Conservation (phyloP, 2,888 invertebrate species). For the Lochmaea crataegi region DNA sequence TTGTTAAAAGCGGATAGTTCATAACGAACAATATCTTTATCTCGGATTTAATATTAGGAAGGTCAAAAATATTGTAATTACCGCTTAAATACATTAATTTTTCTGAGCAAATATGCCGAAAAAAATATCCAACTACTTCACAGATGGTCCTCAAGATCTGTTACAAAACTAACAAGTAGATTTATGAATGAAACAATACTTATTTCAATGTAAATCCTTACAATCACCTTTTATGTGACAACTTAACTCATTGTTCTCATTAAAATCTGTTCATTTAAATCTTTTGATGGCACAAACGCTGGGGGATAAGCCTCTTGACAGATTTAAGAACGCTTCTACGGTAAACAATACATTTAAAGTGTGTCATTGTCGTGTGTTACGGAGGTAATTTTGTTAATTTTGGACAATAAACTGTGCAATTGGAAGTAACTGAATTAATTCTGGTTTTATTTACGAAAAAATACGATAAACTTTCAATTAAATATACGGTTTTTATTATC, state of each 20-base stretch:
- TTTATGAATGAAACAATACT: slow-evolving; percentile 1
- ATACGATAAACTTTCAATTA: slow-evolving; percentile 4
- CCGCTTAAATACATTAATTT: no score
- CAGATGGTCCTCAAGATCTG: neutral
- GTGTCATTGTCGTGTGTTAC: slow-evolving; percentile 38
- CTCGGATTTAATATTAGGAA: no score
- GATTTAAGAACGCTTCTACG: slow-evolving; percentile 8
- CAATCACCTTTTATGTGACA: slow-evolving; percentile 19
- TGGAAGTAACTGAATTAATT: slow-evolving; percentile 24
- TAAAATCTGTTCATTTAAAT: slow-evolving; percentile 22
- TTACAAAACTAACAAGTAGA: neutral
- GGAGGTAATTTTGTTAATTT: slow-evolving; percentile 39
- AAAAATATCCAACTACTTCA: neutral
- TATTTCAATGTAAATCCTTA: neutral
- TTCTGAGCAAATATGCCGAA: no score
- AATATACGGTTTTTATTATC: slow-evolving; percentile 2
- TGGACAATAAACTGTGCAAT: slow-evolving; percentile 31
- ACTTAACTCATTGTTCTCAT: slow-evolving; percentile 14
- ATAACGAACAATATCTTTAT: no score
- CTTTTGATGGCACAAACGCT: neutral
- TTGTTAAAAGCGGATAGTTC: no score
- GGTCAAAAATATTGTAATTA: no score
- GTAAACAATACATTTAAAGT: slow-evolving; percentile 26
- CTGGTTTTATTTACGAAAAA: neutral
- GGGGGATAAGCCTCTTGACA: slow-evolving; percentile 2